Base-by-base conservation (phyloP, 2,797 vertebrate genomes). In the Coranthus polyacanthus region DNA sequence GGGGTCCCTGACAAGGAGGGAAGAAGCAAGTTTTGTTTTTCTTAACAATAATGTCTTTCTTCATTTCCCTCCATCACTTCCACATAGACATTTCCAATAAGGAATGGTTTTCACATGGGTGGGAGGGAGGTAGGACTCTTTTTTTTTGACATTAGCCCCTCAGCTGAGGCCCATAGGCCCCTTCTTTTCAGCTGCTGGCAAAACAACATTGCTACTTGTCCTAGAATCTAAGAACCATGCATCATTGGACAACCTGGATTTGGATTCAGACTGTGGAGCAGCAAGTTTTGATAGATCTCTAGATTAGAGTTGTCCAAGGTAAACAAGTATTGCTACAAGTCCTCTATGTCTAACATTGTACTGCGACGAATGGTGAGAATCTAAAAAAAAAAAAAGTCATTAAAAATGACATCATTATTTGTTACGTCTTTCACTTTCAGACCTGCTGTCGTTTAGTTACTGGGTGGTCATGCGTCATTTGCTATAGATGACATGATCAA, bases 31-130 rank as follows among this genome's bases (percentile, higher is more conserved):
- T 82, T 83, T 72, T 77, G 54, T 85, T 83, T 78, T 81, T 69
- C 45, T 39, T 51, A 78, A 88, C 85, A 88, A 80, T 83, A 67
- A 64, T 26, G 73, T 41, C 83, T 80, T 84, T 86, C 75, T 83
- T 79, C 22, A 58, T 65, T 49, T 55, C 58, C 38, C 36, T 15
- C 56, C 44, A 71, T 83, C 61, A 77, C 55, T 72, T 72, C 65
- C 42, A 50, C 51, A 55, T 17, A 57, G 67, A 80, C 79, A 60
- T 43, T 68, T 72, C 45, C 64, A 75, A 75, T 59, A 29, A 13
- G 12, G 45, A 72, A 67, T 68, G 47, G 43, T 58, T 72, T 87
- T 82, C 70, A 77, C 55, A 73, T 74, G 57, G 65, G 63, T 67
- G 54, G 63, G 52, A 64, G 64, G 66, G 36, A 50, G 75, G 47